Base-by-base conservation (phyloP, 2,888 invertebrate genomes). In the Asteroscopus sphinx region DNA sequence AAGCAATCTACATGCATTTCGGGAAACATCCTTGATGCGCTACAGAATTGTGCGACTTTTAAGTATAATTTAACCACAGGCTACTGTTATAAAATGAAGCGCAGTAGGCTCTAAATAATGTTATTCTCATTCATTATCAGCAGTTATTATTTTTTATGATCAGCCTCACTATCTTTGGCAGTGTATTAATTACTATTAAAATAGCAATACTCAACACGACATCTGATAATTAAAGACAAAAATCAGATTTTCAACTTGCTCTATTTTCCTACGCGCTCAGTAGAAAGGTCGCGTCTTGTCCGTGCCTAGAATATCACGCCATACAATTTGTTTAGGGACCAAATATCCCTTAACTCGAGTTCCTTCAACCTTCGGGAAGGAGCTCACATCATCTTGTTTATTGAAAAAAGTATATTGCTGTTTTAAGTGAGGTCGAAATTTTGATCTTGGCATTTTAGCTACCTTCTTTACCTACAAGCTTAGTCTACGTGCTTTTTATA, bases 291-390 rank as follows among this genome's bases (percentile, higher is more conserved):
- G 72, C 79, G 54, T 68, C 71, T 75, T 80, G 81, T 81, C 79
- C 87, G 88, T 87, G 85, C 80, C 65, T 70, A 64, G 86, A 81
- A 86, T 87, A 77, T 64, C 67, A 48, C 61, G 59, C 71, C 68
- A 72, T 62, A 61, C 81, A 82, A 85, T 86, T 85, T 86, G 85
- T 83, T 81, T 77, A 63, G 79, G 76, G 79, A 83, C 78, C 79
- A 79, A 78, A 75, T 79, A 56, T 60, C 66, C 68, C 58, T 62
- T 55, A 40, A 48, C 45, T 47, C 37, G 40, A 65, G 45, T 63
- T 56, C 49, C 60, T 63, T 59, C 54, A 54, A 61, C 55, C 62
- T 65, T 58, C 28, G 45, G 39, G 44, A 42, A 53, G 52, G 37
- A 64, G 57, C 53, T 35, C 35, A 51, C 49, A 58, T 72, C 57